These are phyloP conservation scores for Lampris incognitus DNA, from an alignment of 2,113 vertebrate species.

Conservation along the genomic window DNA sequence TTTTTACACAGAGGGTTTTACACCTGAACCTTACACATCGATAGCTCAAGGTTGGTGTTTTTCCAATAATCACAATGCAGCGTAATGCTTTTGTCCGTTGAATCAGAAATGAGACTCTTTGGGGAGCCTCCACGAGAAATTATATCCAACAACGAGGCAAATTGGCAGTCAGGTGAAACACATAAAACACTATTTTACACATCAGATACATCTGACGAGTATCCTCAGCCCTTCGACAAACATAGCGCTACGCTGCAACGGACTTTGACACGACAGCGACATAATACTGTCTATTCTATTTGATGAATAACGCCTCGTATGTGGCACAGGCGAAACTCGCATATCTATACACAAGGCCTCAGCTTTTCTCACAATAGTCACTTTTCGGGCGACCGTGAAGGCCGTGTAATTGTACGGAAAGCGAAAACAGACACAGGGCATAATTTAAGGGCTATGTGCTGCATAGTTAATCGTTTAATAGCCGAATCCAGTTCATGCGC, in stretches of 20 bases:
- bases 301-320: constrained; percentile 67
- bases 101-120: constrained; percentile 64
- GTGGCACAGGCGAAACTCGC: constrained; percentile 56
- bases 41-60: constrained; percentile 64
- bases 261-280: constrained; percentile 50
- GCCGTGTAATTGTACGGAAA: constrained; percentile 55
- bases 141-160: constrained; percentile 34
- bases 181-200: constrained; percentile 32
- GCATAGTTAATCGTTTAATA: constrained; percentile 74
- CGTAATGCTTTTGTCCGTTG: constrained; percentile 61
- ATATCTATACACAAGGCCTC: constrained; percentile 77
- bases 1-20: constrained; percentile 26
- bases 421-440: constrained; percentile 52
- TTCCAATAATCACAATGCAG: constrained; percentile 56
- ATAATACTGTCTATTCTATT: constrained; percentile 35
- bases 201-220: constrained; percentile 29
- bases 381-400: constrained; percentile 65
- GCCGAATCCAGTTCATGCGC: constrained; percentile 70
- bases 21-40: constrained; percentile 52
- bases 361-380: constrained; percentile 26
- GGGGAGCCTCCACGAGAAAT: constrained; percentile 36
- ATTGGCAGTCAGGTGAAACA: constrained; percentile 2
- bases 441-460: constrained; percentile 62
- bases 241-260: constrained; percentile 5
- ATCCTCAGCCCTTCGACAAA: constrained; percentile 39